Evolutionary conservation across 2,888 invertebrate species (phyloP).

Genomic region (Acrobasis consociella): DNA sequence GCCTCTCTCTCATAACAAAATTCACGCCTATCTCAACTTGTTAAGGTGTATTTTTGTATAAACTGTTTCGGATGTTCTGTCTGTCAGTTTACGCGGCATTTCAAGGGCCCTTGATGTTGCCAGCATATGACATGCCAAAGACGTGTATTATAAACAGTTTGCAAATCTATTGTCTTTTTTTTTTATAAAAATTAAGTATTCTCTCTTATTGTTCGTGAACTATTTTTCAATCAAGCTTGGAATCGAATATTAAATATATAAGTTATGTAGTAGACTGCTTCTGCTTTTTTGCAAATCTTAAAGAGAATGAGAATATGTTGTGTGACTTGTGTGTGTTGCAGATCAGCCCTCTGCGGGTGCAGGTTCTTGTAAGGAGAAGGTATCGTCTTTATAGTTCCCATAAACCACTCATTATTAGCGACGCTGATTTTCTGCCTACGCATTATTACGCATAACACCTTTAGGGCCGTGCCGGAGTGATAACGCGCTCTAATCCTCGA

Average conservation of each 20-base stretch:
- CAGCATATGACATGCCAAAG: slow-evolving; percentile 66
- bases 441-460: slow-evolving; percentile 25
- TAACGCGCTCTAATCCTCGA: slow-evolving; percentile 68
- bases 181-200: too few species aligned
- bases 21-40: not conserved
- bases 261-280: too few species aligned
- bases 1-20: not conserved
- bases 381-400: slow-evolving; percentile 3
- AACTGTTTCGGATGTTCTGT: not conserved
- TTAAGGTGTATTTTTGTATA: not conserved
- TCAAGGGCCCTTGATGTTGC: slow-evolving; percentile 69
- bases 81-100: slow-evolving; percentile 64
- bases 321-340: too few species aligned
- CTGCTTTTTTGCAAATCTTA: too few species aligned
- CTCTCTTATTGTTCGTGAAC: too few species aligned
- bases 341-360: too few species aligned
- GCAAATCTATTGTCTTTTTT: not conserved
- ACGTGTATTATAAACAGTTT: slow-evolving; percentile 53
- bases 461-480: slow-evolving; percentile 51
- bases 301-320: too few species aligned
- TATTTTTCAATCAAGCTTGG: too few species aligned
- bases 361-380: not conserved
- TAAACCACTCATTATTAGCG: slow-evolving; percentile 13
- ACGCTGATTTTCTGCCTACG: slow-evolving; percentile 7
- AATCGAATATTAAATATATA: too few species aligned